Evolutionary conservation across 2,113 vertebrate genomes (phyloP).

Genomic region (Melanocharis versteri): DNA sequence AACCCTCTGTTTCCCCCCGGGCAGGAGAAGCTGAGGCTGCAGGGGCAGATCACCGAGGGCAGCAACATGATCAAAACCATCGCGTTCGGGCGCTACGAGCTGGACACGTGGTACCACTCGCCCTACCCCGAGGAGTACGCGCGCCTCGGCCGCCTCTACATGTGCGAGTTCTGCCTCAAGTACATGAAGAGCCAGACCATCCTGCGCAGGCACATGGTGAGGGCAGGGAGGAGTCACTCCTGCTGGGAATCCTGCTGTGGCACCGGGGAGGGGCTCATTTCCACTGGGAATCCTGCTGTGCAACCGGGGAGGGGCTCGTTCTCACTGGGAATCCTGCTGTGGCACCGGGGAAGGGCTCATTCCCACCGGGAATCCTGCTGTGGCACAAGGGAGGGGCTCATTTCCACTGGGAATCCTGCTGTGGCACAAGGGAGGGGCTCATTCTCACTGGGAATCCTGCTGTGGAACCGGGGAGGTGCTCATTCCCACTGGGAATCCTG

Average conservation of each 20-base stretch:
- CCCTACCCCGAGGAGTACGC: slow-evolving; percentile 98
- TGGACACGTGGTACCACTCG: slow-evolving; percentile 99
- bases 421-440: too few species aligned
- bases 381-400: background rate
- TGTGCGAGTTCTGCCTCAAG: slow-evolving; percentile 98
- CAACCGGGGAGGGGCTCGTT: background rate
- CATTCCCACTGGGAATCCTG: too few species aligned
- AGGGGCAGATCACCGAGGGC: slow-evolving; percentile 97
- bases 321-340: rapidly evolving
- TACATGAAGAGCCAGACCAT: slow-evolving; percentile 99
- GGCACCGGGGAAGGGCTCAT: too few species aligned
- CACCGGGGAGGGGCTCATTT: too few species aligned
- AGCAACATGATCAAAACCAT: slow-evolving; percentile 99
- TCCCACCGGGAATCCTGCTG: rapidly evolving
- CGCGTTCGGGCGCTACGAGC: slow-evolving; percentile 94
- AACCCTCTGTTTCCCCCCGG: rapidly evolving
- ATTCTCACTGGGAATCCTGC: background rate
- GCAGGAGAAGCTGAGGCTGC: slow-evolving; percentile 93
- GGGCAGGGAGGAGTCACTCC: background rate
- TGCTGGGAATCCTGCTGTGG: too few species aligned
- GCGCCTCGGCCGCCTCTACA: slow-evolving; percentile 91
- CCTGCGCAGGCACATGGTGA: slow-evolving; percentile 94
- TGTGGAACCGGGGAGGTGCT: too few species aligned
- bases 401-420: background rate
- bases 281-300: too few species aligned